Evolutionary conservation across 2,797 vertebrate species (phyloP).

Genomic region (Sandelia bainsii): DNA sequence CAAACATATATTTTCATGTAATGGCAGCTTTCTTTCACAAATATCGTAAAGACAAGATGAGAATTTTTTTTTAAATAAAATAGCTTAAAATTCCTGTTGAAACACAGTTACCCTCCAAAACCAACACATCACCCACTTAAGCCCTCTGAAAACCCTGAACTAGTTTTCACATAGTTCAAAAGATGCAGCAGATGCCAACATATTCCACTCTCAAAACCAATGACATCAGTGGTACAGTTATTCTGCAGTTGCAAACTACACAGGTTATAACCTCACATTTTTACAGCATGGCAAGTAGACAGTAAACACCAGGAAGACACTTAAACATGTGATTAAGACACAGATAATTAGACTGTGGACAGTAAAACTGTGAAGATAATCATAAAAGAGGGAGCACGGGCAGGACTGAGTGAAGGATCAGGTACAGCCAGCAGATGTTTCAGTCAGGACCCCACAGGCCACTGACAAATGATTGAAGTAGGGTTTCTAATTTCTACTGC

Average conservation of each 20-base stretch:
- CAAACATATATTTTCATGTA: too few relatives aligned
- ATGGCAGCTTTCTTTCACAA: too few relatives aligned
- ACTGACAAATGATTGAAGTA: conserved; percentile 69
- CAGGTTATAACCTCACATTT: conserved; percentile 73
- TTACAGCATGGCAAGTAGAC: conserved; percentile 83
- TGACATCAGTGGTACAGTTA: neutral
- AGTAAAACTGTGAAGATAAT: conserved; percentile 80
- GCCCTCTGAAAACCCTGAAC: too few relatives aligned
- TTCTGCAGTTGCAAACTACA: conserved; percentile 26
- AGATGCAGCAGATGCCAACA: neutral
- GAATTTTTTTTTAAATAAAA: too few relatives aligned
- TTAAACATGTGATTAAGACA: conserved; percentile 84
- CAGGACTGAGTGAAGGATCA: conserved; percentile 38
- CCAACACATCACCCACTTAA: too few relatives aligned
- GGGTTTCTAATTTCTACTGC: conserved; percentile 73
- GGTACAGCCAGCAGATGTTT: conserved; percentile 53
- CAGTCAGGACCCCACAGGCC: conserved; percentile 59
- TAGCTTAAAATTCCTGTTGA: too few relatives aligned
- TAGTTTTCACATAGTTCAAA: neutral
- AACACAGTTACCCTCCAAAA: too few relatives aligned
- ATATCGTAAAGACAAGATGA: too few relatives aligned
- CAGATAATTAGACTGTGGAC: conserved; percentile 82
- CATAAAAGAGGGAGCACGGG: conserved; percentile 70
- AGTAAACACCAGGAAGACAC: conserved; percentile 82
- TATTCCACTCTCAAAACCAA: neutral